Evolutionary conservation across 2,113 vertebrate genomes (phyloP).

Genomic region (Limanda limanda): DNA sequence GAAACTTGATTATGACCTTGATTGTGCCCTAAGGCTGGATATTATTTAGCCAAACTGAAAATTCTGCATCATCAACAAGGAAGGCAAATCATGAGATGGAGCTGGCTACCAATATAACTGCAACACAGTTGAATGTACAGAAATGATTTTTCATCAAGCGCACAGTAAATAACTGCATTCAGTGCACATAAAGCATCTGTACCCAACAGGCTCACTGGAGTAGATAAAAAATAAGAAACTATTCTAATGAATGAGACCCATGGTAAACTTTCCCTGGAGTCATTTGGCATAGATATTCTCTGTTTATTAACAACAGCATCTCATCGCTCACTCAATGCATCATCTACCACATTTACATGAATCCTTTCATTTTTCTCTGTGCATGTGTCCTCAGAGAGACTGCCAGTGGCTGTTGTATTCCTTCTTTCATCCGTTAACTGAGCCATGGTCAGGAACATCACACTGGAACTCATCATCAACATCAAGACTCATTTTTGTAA

Average conservation of each 20-base stretch:
- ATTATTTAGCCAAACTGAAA: background rate
- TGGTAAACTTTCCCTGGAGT: slow-evolving; percentile 2
- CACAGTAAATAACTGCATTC: background rate
- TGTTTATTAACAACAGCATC: slow-evolving; percentile 2
- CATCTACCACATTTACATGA: background rate
- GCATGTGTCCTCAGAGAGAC: background rate
- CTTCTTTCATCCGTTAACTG: background rate
- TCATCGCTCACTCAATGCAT: background rate
- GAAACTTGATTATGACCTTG: too few species aligned
- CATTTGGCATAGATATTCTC: background rate
- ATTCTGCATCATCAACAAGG: background rate
- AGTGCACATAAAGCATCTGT: background rate
- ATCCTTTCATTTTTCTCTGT: background rate
- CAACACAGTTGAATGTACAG: background rate
- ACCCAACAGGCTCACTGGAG: background rate
- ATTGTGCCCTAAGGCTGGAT: background rate
- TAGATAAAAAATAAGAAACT: background rate
- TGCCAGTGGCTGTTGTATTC: background rate
- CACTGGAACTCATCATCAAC: too few species aligned
- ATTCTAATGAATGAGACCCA: background rate
- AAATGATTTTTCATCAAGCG: background rate
- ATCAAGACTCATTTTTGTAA: too few species aligned
- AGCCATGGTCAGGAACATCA: background rate
- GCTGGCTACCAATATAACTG: background rate
- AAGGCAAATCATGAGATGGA: background rate